A percentile compares a stretch with the other conserved stretches of the same genome.
Conservation (phyloP, 2,888 invertebrate genomes). For the Opisthograptis luteolata region DNA sequence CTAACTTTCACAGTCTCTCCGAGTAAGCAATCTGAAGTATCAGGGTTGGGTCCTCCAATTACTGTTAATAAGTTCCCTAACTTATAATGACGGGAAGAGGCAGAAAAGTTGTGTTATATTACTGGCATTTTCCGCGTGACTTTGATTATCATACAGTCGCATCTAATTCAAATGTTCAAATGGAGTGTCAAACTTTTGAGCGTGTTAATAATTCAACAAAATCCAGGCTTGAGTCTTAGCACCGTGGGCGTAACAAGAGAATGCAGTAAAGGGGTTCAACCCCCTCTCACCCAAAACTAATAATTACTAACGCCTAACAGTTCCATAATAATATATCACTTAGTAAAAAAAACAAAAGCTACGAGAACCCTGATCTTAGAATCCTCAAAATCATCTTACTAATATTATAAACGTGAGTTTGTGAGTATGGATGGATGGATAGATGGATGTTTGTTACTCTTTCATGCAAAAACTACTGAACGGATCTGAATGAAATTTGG, state of each 20-base stretch:
- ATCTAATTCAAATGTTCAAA: conserved; percentile 33
- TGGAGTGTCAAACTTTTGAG: conserved; percentile 29
- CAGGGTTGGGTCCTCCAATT: conserved; percentile 3
- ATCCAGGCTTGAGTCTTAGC: neutral
- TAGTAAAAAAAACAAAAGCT: no score
- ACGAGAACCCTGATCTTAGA: no score
- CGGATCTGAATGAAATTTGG: no score
- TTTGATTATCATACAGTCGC: conserved; percentile 9
- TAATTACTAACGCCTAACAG: no score
- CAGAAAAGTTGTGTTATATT: conserved; percentile 3
- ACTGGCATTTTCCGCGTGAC: conserved; percentile 2
- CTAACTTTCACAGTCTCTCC: conserved; percentile 3
- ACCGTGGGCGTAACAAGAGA: neutral
- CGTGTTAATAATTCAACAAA: conserved; percentile 26
- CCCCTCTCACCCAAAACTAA: neutral
- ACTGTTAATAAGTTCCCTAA: conserved; percentile 17
- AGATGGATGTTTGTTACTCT: no score
- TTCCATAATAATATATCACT: no score
- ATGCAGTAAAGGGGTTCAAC: neutral
- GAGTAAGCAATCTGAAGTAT: conserved; percentile 12
- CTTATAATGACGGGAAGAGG: conserved; percentile 20
- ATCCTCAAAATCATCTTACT: no score
- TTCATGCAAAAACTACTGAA: no score
- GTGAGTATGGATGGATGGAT: no score
- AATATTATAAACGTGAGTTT: no score